These are phyloP conservation scores for Phrixothrix hirtus DNA, from an alignment of 2,888 invertebrate species.

Conservation along the genomic window DNA sequence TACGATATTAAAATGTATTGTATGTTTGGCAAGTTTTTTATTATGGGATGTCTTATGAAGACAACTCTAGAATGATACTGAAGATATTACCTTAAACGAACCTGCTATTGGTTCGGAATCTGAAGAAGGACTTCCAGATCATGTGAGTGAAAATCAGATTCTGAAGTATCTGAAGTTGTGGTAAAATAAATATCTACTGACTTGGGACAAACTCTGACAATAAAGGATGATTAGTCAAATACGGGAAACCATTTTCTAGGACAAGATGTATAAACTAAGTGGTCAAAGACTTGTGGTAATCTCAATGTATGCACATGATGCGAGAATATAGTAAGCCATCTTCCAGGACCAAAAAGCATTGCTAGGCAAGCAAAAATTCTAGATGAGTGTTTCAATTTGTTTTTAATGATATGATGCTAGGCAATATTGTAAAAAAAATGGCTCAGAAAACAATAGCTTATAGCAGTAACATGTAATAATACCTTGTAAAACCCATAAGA, in stretches of 20 bases:
- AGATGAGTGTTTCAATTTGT: neutral
- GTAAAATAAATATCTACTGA: neutral
- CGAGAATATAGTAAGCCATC: constrained; percentile 2
- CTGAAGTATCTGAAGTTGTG: neutral
- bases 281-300: neutral
- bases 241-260: neutral
- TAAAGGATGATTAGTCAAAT: neutral
- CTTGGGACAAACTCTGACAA: neutral
- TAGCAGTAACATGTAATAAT: too few species aligned
- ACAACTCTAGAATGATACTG: too few species aligned
- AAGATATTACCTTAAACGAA: too few species aligned
- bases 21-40: too few species aligned
- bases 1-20: too few species aligned
- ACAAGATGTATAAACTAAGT: neutral
- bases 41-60: too few species aligned
- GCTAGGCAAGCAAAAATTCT: neutral
- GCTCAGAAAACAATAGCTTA: too few species aligned
- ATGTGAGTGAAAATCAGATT: constrained; percentile 1
- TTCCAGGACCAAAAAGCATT: neutral
- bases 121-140: neutral
- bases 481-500: neutral
- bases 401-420: neutral
- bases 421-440: neutral
- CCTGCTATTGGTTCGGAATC: neutral
- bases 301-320: neutral